Evolutionary conservation across 2,888 invertebrate genomes (phyloP), one percentile per base, ranked within the genome.

Genomic region (Chelonus formosanus): DNA sequence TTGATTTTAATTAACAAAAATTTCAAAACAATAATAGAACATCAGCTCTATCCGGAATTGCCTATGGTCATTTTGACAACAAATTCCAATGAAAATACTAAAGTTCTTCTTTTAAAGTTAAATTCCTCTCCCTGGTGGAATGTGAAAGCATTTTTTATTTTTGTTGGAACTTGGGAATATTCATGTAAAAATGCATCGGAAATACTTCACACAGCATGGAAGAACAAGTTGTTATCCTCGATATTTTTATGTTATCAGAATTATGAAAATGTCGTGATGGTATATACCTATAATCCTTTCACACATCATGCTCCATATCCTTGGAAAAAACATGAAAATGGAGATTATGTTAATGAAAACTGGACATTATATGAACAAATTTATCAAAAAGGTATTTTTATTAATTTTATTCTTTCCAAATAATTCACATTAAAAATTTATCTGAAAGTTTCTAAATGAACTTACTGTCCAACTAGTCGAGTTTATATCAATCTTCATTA

Each of bases 151-250:
- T 8, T 52, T 32, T 52, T 52, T 32, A 32, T 52, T 3, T 31
- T 52, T 32, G 5, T 52, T 5, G 52, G 4, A 5, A 32, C 52
- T 31, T 4, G 3, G 31, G 34, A 32, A 32, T 32, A 52, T 8
- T 6, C 31, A 8, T 52, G 52, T 52, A 31, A 31, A 52, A 52
- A 34, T 52, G 52, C 52, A 52, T 52, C 52, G 7, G 6, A 52
- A 52, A 32, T 52, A 8, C 31, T 52, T 20, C 52, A 52, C 31
- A 7, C 32, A n/a, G 7, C 32, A 7, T 52, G 52, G 52, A 52
- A 32, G 6, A 32, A 32, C 5, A 32, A 52, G 6, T 32, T 52
- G 32, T 8, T 52, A 5, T 52, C 32, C 3, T 52, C 52, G 32
- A 32, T 52, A 4, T 52, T 32, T 32, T 31, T 52, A 8, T 52